A percentile compares a stretch with the other conserved stretches of the same genome.
Conservation (phyloP, 2,888 invertebrate genomes). For the Dryocosmus kuriphilus region DNA sequence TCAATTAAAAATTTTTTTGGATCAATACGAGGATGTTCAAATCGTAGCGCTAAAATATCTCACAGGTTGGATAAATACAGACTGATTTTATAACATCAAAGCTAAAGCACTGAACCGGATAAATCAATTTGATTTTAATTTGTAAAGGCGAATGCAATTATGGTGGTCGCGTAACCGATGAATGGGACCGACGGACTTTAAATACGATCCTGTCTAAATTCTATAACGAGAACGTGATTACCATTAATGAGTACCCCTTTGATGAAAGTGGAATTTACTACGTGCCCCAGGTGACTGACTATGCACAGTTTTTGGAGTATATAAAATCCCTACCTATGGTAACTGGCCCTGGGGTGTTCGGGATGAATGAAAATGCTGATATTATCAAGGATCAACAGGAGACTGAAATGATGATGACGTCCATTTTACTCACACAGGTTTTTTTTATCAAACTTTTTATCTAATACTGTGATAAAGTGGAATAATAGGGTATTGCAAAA, state of each 20-base stretch:
- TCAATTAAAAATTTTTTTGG: constrained; percentile 92
- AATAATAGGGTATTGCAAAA: neutral
- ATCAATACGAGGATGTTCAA: constrained; percentile 90
- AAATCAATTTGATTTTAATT: constrained; percentile 42
- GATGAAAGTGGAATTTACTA: constrained; percentile 82
- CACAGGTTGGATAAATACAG: constrained; percentile 78
- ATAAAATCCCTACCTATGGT: constrained; percentile 86
- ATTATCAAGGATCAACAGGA: constrained; percentile 95
- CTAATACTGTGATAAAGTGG: too few species aligned
- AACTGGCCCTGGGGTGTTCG: constrained; percentile 91
- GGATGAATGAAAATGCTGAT: constrained; percentile 95
- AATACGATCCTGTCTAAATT: constrained; percentile 90
- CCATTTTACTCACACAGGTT: constrained; percentile 89
- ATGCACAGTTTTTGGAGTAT: constrained; percentile 85
- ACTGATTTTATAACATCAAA: constrained; percentile 24
- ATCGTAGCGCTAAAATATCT: constrained; percentile 93
- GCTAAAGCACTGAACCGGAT: constrained; percentile 2
- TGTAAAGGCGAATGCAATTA: constrained; percentile 93
- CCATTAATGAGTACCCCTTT: constrained; percentile 75
- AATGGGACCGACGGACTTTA: constrained; percentile 95
- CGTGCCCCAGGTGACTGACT: constrained; percentile 86
- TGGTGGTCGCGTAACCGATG: constrained; percentile 96
- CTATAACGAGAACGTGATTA: constrained; percentile 86
- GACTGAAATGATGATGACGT: constrained; percentile 86
- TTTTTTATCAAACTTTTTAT: constrained; percentile 34